Conservation (phyloP, 2,797 vertebrate genomes). For the Leuciscus waleckii region DNA sequence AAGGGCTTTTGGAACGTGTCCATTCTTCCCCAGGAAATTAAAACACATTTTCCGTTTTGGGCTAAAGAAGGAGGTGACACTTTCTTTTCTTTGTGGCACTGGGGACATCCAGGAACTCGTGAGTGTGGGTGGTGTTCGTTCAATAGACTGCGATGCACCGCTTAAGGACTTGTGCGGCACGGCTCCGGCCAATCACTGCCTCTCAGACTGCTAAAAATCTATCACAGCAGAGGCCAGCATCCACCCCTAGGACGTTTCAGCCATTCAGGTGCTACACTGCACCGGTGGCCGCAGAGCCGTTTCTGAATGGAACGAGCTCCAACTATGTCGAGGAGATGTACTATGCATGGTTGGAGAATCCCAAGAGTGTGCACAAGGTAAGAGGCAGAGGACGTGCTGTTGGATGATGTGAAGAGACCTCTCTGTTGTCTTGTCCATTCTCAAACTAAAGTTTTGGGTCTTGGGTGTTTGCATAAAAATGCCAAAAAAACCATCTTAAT, state of each 20-base stretch:
- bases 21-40: constrained; percentile 14
- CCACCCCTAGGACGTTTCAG: constrained; percentile 89
- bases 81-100: constrained; percentile 17
- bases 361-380: constrained; percentile 99
- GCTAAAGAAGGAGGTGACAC: not conserved
- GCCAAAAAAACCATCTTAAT: not conserved
- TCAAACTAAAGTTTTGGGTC: not conserved
- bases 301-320: constrained; percentile 96
- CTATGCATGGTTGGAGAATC: constrained; percentile 96
- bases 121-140: constrained; percentile 27
- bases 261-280: constrained; percentile 89
- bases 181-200: constrained; percentile 84
- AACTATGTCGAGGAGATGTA: constrained; percentile 99
- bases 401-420: constrained; percentile 25
- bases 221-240: constrained; percentile 79
- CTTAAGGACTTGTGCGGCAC: constrained; percentile 98
- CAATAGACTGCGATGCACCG: constrained; percentile 87
- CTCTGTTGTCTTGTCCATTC: not conserved
- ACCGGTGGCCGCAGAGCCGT: constrained; percentile 93
- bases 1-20: not conserved
- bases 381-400: constrained; percentile 64
- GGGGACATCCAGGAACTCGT: constrained; percentile 50
- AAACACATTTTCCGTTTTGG: constrained; percentile 4
- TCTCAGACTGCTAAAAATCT: constrained; percentile 92
- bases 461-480: not conserved